These are phyloP conservation scores for Malurus leucopterus DNA, from an alignment of 2,797 vertebrate genomes.

Conservation along the genomic window DNA sequence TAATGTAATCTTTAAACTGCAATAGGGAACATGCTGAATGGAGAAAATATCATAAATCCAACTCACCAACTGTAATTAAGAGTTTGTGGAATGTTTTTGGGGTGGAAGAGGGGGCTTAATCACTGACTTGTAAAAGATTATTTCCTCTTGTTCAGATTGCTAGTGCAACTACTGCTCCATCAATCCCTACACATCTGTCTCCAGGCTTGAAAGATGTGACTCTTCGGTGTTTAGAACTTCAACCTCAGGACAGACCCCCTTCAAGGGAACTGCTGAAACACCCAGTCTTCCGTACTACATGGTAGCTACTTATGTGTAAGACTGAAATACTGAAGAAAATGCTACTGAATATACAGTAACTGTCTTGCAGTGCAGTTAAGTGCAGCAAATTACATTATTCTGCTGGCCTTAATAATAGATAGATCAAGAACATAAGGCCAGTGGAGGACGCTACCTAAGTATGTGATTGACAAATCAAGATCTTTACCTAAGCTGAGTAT, in stretches of 20 bases:
- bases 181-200: constrained; percentile 82
- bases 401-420: constrained; percentile 47
- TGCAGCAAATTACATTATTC: constrained; percentile 20
- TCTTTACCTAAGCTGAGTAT: constrained; percentile 74
- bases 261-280: constrained; percentile 88
- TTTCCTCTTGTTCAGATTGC: constrained; percentile 76
- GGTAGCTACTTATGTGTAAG: constrained; percentile 70
- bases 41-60: background rate
- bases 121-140: background rate
- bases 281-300: constrained; percentile 83
- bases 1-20: background rate
- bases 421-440: constrained; percentile 38
- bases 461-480: constrained; percentile 75
- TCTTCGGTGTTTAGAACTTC: constrained; percentile 87
- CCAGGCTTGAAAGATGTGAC: constrained; percentile 86
- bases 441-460: constrained; percentile 61
- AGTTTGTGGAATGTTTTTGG: background rate
- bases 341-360: constrained; percentile 69
- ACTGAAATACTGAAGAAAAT: constrained; percentile 37
- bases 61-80: background rate
- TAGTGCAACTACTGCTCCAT: constrained; percentile 85
- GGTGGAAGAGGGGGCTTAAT: background rate
- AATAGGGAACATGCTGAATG: background rate
- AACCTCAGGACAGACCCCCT: constrained; percentile 84
- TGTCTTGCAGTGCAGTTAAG: constrained; percentile 32